A percentile compares a stretch with the other conserved stretches of the same genome.
These are phyloP conservation scores for Prinia subflava DNA, from an alignment of 2,113 vertebrate genomes.

Conservation along the genomic window DNA sequence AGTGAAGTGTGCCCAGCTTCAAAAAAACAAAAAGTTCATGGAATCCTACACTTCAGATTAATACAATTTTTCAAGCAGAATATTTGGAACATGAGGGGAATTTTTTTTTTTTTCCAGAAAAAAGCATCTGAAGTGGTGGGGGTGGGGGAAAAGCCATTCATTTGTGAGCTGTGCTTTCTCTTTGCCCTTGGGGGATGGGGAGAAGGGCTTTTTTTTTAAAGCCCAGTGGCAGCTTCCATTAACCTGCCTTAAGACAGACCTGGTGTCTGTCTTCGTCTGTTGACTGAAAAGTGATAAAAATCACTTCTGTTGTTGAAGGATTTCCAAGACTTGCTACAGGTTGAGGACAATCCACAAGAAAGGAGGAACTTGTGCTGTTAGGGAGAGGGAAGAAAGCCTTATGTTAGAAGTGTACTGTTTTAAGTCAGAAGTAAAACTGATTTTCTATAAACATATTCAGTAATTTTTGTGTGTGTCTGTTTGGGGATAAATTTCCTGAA, in stretches of 20 bases:
- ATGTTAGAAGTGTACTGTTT: neutral
- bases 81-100: neutral
- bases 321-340: neutral
- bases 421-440: neutral
- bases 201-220: neutral
- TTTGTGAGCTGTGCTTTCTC: neutral
- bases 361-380: neutral
- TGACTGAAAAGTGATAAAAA: neutral
- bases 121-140: fast-evolving
- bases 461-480: neutral
- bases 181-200: fast-evolving
- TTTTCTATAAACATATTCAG: neutral
- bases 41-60: neutral
- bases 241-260: neutral
- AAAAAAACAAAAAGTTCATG: neutral
- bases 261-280: neutral
- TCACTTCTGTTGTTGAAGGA: neutral
- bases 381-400: neutral
- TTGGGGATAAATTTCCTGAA: neutral
- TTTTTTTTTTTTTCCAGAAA: neutral
- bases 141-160: neutral
- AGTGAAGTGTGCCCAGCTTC: neutral
- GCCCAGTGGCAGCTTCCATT: neutral
- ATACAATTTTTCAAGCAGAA: neutral
- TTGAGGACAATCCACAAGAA: neutral